These are phyloP conservation scores for Andrena fulva DNA, from an alignment of 2,888 invertebrate genomes.

Conservation along the genomic window DNA sequence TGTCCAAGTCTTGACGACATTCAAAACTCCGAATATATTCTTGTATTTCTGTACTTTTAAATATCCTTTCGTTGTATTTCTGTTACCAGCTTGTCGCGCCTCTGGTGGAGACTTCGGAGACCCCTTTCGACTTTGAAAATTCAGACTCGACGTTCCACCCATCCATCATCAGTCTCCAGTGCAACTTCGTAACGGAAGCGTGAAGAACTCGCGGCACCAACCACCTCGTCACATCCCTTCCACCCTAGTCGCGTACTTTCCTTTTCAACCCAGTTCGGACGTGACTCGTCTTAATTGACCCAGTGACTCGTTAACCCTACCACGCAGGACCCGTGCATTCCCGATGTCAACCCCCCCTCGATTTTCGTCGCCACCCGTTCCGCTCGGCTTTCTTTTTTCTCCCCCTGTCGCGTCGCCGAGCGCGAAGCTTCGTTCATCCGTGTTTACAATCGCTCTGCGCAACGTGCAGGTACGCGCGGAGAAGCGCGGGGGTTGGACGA, in stretches of 20 bases:
- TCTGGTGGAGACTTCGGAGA: too few relatives aligned
- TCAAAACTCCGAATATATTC: too few relatives aligned
- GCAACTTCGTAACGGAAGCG: too few relatives aligned
- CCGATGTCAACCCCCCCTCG: conserved; percentile 33
- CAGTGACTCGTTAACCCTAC: conserved; percentile 60
- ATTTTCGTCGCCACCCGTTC: conserved; percentile 48
- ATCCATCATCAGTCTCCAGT: too few relatives aligned
- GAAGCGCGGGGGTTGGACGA: neutral
- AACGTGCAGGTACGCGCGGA: neutral
- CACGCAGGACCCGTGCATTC: conserved; percentile 28
- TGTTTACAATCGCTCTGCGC: conserved; percentile 54
- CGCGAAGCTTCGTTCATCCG: conserved; percentile 41
- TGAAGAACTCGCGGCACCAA: neutral
- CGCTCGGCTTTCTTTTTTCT: conserved; percentile 29
- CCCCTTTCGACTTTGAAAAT: too few relatives aligned
- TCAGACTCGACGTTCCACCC: too few relatives aligned
- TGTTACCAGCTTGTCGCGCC: too few relatives aligned
- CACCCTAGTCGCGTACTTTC: conserved; percentile 1
- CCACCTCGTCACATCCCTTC: neutral
- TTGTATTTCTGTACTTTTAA: too few relatives aligned
- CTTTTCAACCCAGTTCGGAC: conserved; percentile 4
- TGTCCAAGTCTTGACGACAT: too few relatives aligned
- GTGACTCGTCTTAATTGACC: conserved; percentile 54
- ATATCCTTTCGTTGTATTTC: too few relatives aligned
- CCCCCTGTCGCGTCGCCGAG: conserved; percentile 11